Percentiles rank a stretch among this genome's conserved stretches.
These are phyloP conservation scores for Cephalotes varians DNA, from an alignment of 2,888 invertebrate genomes.

Conservation along the genomic window DNA sequence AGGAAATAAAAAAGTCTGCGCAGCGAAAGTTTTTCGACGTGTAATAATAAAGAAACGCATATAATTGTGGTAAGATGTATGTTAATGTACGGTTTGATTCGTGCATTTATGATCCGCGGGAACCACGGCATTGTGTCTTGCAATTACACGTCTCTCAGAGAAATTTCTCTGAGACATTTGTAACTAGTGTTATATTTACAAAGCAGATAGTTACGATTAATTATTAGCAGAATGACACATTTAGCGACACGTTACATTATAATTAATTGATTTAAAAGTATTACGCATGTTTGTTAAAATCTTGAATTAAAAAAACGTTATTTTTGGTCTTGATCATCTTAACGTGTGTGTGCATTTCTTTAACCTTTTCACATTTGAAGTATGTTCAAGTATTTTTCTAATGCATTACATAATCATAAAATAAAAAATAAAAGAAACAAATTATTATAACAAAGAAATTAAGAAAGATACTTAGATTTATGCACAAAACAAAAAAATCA, in stretches of 20 bases:
- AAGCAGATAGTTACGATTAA: slow-evolving; percentile 34
- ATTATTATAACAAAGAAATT: background rate
- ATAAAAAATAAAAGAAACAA: background rate
- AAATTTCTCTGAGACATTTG: slow-evolving; percentile 51
- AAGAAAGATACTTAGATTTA: background rate
- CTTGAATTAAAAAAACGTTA: background rate
- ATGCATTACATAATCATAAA: background rate
- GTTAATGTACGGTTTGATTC: slow-evolving; percentile 48
- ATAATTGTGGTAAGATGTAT: slow-evolving; percentile 48
- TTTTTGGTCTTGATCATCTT: too few species aligned
- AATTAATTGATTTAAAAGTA: background rate
- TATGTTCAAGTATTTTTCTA: background rate
- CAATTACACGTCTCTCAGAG: slow-evolving; percentile 51
- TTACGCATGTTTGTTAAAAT: background rate
- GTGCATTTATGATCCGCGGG: slow-evolving; percentile 43
- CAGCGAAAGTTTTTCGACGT: slow-evolving; percentile 64
- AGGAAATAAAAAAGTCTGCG: slow-evolving; percentile 40
- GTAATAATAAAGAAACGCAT: slow-evolving; percentile 53
- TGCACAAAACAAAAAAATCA: background rate
- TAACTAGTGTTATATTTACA: slow-evolving; percentile 37
- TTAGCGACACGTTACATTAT: background rate
- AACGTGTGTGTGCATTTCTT: background rate
- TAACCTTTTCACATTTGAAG: background rate
- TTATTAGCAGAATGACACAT: slow-evolving; percentile 39
- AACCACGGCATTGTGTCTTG: slow-evolving; percentile 57